Evolutionary conservation across 1,140 invertebrate genomes (phyloP), one percentile per base, ranked within the genome.

Genomic region (Drosophila guanche): DNA sequence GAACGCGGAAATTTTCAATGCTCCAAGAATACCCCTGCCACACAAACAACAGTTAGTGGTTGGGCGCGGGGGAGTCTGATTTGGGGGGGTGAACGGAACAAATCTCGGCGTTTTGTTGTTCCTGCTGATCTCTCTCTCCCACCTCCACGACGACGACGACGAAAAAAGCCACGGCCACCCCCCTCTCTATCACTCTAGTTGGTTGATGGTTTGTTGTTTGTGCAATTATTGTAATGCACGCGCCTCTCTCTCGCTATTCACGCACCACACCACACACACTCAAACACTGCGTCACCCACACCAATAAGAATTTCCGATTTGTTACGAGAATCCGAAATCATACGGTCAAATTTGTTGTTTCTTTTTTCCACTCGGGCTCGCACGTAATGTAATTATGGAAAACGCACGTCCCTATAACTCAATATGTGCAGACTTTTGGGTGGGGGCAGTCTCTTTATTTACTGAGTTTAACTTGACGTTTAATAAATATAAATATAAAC

Each of bases 221-320:
- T 70, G 63, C 72, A 68, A 59, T 79, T 68, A 79, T 77, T 55
- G 52, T 69, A 74, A 70, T 73, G 67, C 74, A 80, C 67, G 61
- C 60, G 68, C 67, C 76, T 65, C 70, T 67, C 65, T 37, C 43
- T 61, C 5, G 25, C 25, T 66, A 62, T 58, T 74, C 40, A 73
- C 61, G 46, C 68, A 70, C 65, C 41, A 40, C 53, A 42, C 27
- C 37, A 27, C 41, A 43, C 40, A 73, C 29, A 41, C 40, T 45
- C 29, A 47, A 2, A n/a, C 45, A 56, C 54, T 23, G 46, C 4
- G 10, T 5, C 29, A 22, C 56, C n/a, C 56, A 60, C 47, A 25
- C 53, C 43, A 37, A 37, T 25, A 37, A 52, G 37, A 22, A 52
- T 12, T 37, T 37, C 33, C 33, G 33, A 12, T 37, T 37, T 37